Conservation (phyloP, 2,888 invertebrate species). For the Netelia fuscicornis region DNA sequence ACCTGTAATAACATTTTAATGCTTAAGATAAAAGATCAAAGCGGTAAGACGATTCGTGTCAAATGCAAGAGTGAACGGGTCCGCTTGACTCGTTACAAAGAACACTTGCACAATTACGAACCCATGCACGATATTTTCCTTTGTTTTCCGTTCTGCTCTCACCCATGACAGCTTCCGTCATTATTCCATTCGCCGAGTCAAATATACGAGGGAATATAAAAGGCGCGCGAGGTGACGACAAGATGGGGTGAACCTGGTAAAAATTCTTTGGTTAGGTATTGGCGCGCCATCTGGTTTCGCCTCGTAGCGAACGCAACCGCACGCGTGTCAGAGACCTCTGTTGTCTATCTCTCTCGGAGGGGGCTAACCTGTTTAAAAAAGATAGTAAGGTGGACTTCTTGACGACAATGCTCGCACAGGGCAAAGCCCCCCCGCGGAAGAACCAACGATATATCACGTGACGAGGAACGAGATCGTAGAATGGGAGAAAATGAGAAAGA, state of each 20-base stretch:
- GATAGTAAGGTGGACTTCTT: slow-evolving; percentile 60
- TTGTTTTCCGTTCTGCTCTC: not conserved
- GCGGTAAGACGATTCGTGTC: no score
- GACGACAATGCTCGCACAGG: slow-evolving; percentile 64
- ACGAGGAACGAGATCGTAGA: slow-evolving; percentile 7
- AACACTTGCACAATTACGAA: no score
- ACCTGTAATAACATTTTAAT: not conserved
- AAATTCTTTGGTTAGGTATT: slow-evolving; percentile 52
- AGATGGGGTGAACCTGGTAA: not conserved
- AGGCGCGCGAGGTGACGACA: not conserved
- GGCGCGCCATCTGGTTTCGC: slow-evolving; percentile 53
- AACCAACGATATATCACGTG: slow-evolving; percentile 13
- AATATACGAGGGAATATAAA: not conserved
- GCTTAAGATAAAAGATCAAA: not conserved
- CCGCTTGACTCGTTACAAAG: no score
- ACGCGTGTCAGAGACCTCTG: slow-evolving; percentile 54
- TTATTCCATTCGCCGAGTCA: not conserved
- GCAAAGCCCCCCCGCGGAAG: slow-evolving; percentile 53
- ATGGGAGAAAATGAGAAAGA: slow-evolving; percentile 29
- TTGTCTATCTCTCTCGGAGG: slow-evolving; percentile 28
- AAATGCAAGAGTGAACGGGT: no score
- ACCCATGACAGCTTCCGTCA: not conserved
- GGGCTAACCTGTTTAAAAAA: slow-evolving; percentile 65
- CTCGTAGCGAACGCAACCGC: slow-evolving; percentile 44
- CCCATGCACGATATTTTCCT: not conserved